Base-by-base conservation (phyloP, 2,113 vertebrate species). In the Ceyx cyanopectus region DNA sequence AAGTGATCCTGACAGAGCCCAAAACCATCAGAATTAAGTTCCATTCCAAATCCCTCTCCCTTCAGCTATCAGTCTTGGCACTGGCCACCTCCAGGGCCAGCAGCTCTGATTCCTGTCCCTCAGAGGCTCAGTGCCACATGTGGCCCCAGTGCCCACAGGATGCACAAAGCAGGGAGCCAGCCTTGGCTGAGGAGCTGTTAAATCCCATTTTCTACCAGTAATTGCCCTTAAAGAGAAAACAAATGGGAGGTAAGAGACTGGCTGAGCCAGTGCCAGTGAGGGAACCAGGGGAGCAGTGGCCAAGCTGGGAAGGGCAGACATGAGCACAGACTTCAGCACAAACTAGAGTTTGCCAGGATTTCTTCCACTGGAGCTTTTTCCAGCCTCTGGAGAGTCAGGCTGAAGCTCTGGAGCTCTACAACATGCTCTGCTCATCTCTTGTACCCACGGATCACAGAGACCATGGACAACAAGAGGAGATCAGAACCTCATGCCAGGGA, bases 401-500 rank as follows among this genome's bases (percentile, higher is more conserved):
- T 74, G 68, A 24, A 9, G 4, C 40, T 43, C 7, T 3, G 5
- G 56, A 84, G 46, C 51, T 41, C 48, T 8, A 6, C 3, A 0
- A 24, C 1, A 0, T 14, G 17, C 17, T 8, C 60, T 14, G 51
- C 72, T 66, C 32, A 12, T 10, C 45, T 48, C 46, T 81, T 37
- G 65, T 34, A 22, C 51, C 2, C 2, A 0, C 2, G 0, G 50
- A 37, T 26, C 62, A 78, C 61, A 80, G 37, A 58, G 48, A 23
- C 53, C 54, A 43, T 0, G 2, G 32, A 41, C 41, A 67, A 16
- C 72, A 26, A 2, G 0, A 54, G 23, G 16, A 63, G 14, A 75
- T 29, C 15, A 51, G 8, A 80, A 4, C 5, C 45, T 34, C 11
- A 2, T 4, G 0, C 29, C 0, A 0, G 7, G 24, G 27, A 23